Conservation (phyloP, 2,113 vertebrate genomes). For the Tragelaphus buxtoni region DNA sequence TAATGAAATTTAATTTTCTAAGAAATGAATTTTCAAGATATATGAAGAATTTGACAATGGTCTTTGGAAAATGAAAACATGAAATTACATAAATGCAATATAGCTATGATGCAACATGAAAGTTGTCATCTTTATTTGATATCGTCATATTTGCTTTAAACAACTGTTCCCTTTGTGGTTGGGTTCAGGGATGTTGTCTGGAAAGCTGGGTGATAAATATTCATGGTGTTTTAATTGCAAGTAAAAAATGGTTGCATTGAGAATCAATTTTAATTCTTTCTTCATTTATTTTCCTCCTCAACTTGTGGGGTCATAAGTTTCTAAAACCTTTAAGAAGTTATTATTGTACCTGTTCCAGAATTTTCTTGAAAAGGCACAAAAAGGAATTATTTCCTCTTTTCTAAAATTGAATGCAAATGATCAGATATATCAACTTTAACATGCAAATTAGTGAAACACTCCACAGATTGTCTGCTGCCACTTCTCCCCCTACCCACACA, state of each 20-base stretch:
- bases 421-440: conserved; percentile 17
- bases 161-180: conserved; percentile 5
- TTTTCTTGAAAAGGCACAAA: conserved; percentile 20
- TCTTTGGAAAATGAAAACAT: background rate
- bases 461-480: conserved; percentile 21
- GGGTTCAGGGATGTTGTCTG: background rate
- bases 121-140: background rate
- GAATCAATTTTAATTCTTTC: conserved; percentile 41
- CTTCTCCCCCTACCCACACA: background rate
- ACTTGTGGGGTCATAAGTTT: conserved; percentile 21
- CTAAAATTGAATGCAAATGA: conserved; percentile 35
- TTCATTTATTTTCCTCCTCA: background rate
- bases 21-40: background rate
- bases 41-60: background rate
- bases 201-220: conserved; percentile 26
- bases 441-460: conserved; percentile 47
- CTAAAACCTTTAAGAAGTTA: conserved; percentile 16
- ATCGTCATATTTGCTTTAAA: conserved; percentile 1
- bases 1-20: background rate
- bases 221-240: conserved; percentile 41
- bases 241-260: conserved; percentile 13
- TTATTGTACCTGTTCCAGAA: conserved; percentile 3
- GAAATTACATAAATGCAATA: background rate
- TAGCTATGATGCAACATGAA: background rate
- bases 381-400: conserved; percentile 1